phyloP scores from a whole-genome alignment of 1,140 invertebrate genomes.

The Rhopalosiphum padi region DNA sequence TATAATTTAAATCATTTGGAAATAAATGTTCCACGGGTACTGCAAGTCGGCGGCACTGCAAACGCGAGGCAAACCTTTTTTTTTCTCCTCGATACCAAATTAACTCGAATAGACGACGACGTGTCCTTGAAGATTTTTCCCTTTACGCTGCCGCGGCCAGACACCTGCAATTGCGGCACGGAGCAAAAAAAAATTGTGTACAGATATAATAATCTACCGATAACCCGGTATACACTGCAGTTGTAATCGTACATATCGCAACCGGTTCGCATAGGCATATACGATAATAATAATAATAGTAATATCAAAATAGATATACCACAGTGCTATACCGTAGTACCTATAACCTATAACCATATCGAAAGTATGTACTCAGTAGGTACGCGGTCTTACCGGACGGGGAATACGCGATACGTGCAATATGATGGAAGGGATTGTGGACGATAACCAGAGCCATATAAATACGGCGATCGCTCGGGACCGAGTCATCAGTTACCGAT shows the following conservation, averaged over 20 bases:
- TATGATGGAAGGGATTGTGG: slow-evolving; percentile 8
- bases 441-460: neutral
- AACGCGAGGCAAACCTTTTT: slow-evolving; percentile 11
- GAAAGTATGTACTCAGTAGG: neutral
- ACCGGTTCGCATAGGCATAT: slow-evolving; percentile 25
- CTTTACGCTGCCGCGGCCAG: neutral
- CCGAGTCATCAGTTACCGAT: neutral
- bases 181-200: neutral
- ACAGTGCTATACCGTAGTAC: neutral
- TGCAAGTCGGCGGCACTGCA: neutral
- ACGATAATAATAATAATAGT: neutral
- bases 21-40: neutral
- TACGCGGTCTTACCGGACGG: neutral
- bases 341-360: neutral
- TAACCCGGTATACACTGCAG: neutral
- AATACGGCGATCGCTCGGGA: neutral
- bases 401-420: too few relatives aligned
- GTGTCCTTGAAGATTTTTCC: slow-evolving; percentile 21
- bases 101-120: slow-evolving; percentile 14
- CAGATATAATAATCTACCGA: neutral
- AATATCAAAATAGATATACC: neutral
- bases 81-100: neutral
- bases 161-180: neutral
- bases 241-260: neutral
- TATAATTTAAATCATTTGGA: neutral